A percentile compares a stretch with the other conserved stretches of the same genome.
Conservation (phyloP, 1,140 invertebrate genomes). For the Zaprionus gabonicus region DNA sequence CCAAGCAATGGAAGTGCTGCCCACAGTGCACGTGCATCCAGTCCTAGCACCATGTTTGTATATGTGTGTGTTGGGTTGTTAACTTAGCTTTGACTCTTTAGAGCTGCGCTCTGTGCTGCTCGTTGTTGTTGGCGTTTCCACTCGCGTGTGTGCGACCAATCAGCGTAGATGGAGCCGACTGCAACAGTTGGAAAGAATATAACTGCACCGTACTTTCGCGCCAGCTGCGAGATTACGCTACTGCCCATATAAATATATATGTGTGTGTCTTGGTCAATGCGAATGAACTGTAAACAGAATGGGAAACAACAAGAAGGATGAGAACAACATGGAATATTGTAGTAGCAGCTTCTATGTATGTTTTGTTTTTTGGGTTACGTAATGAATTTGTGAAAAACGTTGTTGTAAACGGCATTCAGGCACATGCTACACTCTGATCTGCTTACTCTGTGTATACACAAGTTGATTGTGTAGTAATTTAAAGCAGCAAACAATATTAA, state of each 20-base stretch:
- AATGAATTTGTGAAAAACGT: slow-evolving; percentile 30
- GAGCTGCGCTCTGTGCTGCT: slow-evolving; percentile 61
- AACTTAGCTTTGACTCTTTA: slow-evolving; percentile 60
- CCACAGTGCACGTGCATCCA: slow-evolving; percentile 84
- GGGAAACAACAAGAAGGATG: slow-evolving; percentile 43
- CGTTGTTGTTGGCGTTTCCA: slow-evolving; percentile 87
- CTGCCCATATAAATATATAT: slow-evolving; percentile 72
- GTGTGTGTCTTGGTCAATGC: slow-evolving; percentile 56
- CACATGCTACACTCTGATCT: not conserved
- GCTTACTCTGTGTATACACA: slow-evolving; percentile 32
- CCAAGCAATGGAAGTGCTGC: slow-evolving; percentile 86
- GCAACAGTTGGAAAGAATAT: slow-evolving; percentile 88
- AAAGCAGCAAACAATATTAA: not conserved
- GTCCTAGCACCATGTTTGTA: slow-evolving; percentile 85
- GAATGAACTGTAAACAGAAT: slow-evolving; percentile 55
- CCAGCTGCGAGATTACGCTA: slow-evolving; percentile 69
- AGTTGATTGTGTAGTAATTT: slow-evolving; percentile 6
- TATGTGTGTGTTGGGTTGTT: slow-evolving; percentile 2
- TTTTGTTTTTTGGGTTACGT: slow-evolving; percentile 46
- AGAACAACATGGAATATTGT: slow-evolving; percentile 17
- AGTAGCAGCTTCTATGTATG: not conserved
- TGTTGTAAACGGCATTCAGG: not conserved
- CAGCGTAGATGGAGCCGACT: slow-evolving; percentile 87
- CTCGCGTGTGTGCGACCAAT: slow-evolving; percentile 88
- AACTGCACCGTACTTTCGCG: slow-evolving; percentile 86